Conservation (phyloP, 2,797 vertebrate genomes). For the Salmo trutta region DNA sequence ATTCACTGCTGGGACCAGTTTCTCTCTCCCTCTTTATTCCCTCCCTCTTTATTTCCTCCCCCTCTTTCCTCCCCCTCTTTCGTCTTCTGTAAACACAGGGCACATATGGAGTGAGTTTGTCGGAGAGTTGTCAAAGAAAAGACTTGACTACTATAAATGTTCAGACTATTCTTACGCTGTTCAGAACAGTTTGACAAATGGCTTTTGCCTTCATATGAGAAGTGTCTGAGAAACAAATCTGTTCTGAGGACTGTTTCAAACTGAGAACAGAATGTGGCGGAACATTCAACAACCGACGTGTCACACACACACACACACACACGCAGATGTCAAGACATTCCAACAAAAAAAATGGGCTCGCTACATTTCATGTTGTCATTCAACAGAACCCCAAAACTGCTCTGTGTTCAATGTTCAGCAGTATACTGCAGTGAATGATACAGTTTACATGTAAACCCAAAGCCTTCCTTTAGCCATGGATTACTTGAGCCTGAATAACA, state of each 20-base stretch:
- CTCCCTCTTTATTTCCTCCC: background rate
- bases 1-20: slow-evolving; percentile 42
- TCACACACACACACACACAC: background rate
- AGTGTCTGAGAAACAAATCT: background rate
- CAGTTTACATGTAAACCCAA: slow-evolving; percentile 18
- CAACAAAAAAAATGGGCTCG: background rate
- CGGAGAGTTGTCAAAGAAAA: slow-evolving; percentile 28
- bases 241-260: background rate
- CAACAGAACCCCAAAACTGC: background rate
- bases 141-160: background rate
- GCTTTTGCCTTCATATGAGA: background rate
- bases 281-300: background rate
- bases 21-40: slow-evolving; percentile 26
- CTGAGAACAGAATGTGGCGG: background rate
- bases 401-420: background rate
- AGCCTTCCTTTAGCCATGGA: slow-evolving; percentile 36
- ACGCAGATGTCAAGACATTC: slow-evolving; percentile 2
- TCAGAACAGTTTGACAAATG: background rate
- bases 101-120: slow-evolving; percentile 67
- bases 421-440: background rate
- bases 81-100: slow-evolving; percentile 54
- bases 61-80: slow-evolving; percentile 19
- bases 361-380: background rate
- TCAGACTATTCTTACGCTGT: background rate
- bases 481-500: slow-evolving; percentile 49